A percentile compares a stretch with the other conserved stretches of the same genome.
Conservation (phyloP, 2,888 invertebrate species). For the Cephus pulcher region DNA sequence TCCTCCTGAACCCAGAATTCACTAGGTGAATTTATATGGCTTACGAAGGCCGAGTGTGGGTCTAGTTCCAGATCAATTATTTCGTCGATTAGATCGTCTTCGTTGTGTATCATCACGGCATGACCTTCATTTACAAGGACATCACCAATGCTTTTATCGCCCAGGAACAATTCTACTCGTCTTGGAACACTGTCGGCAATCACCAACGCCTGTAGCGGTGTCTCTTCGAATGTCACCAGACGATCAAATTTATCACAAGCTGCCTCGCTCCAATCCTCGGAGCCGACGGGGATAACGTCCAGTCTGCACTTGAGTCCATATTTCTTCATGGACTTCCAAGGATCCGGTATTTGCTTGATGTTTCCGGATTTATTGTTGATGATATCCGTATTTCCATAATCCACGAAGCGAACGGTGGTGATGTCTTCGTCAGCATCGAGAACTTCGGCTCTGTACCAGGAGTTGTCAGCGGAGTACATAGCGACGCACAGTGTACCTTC, state of each 20-base stretch:
- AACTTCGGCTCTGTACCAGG: constrained; percentile 93
- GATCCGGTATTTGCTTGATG: constrained; percentile 74
- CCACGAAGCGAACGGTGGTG: constrained; percentile 81
- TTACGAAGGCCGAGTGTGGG: constrained; percentile 73
- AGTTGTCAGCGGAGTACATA: constrained; percentile 83
- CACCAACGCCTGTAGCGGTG: constrained; percentile 40
- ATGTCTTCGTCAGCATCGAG: constrained; percentile 83
- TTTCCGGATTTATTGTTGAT: constrained; percentile 73
- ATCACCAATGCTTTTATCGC: constrained; percentile 51
- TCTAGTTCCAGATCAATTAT: constrained; percentile 58
- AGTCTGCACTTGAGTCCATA: constrained; percentile 76
- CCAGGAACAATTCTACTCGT: constrained; percentile 64
- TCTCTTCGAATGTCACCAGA: constrained; percentile 25
- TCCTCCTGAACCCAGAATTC: constrained; percentile 83
- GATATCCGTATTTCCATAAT: constrained; percentile 84
- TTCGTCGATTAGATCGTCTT: constrained; percentile 50
- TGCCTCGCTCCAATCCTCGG: constrained; percentile 76
- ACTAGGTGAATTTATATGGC: constrained; percentile 75
- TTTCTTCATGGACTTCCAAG: constrained; percentile 70
- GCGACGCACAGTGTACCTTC: constrained; percentile 79
- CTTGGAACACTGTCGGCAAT: constrained; percentile 57
- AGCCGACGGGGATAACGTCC: constrained; percentile 74
- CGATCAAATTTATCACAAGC: constrained; percentile 71
- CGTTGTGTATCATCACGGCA: constrained; percentile 40
- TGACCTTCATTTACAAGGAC: constrained; percentile 45